These are phyloP conservation scores for Anhinga rufa DNA, from an alignment of 2,113 vertebrate species.

Conservation along the genomic window DNA sequence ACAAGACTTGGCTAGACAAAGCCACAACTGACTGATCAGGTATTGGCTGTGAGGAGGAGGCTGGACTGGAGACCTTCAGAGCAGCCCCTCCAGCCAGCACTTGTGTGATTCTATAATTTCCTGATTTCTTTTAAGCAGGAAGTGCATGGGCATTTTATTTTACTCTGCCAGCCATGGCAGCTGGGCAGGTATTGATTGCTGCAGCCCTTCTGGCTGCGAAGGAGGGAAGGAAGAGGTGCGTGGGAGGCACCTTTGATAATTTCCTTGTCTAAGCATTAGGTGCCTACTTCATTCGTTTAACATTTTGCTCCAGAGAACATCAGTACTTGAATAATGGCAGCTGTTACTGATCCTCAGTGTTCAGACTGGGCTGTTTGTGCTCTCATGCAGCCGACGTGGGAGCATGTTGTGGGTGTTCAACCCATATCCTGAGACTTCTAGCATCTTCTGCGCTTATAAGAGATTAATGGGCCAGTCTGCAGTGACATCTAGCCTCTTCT, in stretches of 20 bases:
- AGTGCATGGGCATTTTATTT: background rate
- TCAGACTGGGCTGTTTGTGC: background rate
- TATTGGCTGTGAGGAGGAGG: background rate
- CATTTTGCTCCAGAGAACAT: background rate
- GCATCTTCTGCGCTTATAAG: background rate
- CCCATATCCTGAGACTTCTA: background rate
- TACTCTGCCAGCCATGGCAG: background rate
- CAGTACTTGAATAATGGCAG: background rate
- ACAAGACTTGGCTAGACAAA: background rate
- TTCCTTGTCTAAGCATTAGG: background rate
- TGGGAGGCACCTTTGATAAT: background rate
- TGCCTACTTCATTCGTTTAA: background rate
- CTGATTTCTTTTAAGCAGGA: background rate
- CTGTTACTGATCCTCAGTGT: background rate
- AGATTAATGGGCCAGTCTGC: background rate
- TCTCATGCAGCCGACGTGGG: accelerated
- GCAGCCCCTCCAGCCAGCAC: background rate
- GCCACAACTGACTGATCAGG: background rate
- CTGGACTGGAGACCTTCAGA: background rate
- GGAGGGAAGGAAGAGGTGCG: background rate
- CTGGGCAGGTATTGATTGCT: slow-evolving; percentile 12
- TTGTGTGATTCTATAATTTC: background rate
- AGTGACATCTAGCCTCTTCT: background rate
- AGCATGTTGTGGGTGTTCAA: background rate
- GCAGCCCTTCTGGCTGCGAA: background rate